These are phyloP conservation scores for Meleagris gallopavo DNA, from an alignment of 2,113 vertebrate genomes.

Conservation along the genomic window DNA sequence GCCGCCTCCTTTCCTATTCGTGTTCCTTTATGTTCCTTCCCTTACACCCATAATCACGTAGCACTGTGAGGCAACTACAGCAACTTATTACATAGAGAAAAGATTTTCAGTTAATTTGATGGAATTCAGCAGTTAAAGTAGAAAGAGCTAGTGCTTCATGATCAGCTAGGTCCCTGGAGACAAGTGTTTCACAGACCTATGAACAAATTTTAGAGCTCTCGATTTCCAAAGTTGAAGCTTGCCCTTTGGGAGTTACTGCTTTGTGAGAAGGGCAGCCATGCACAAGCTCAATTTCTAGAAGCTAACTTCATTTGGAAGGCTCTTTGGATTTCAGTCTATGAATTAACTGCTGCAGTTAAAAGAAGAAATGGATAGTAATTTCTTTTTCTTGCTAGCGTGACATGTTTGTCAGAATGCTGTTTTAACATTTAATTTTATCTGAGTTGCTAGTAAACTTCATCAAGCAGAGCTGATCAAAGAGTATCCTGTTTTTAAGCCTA, in stretches of 20 bases:
- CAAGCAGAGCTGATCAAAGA: not conserved
- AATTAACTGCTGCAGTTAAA: not conserved
- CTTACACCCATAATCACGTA: not conserved
- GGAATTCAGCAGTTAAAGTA: not conserved
- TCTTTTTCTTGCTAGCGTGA: not conserved
- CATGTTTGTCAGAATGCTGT: not conserved
- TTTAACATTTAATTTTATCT: not conserved
- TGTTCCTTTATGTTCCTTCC: not conserved
- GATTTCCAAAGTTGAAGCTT: not conserved
- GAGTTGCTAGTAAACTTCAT: not conserved
- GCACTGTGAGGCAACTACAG: constrained; percentile 5
- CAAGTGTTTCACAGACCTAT: not conserved
- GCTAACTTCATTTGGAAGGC: not conserved
- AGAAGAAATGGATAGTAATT: not conserved
- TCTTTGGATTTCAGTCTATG: not conserved
- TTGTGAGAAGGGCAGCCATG: not conserved
- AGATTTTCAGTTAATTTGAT: not conserved
- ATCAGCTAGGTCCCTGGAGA: not conserved
- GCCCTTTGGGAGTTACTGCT: not conserved
- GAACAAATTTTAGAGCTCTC: not conserved
- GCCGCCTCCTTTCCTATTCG: constrained; percentile 42
- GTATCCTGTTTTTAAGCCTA: not conserved
- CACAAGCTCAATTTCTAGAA: not conserved
- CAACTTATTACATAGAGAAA: not conserved
- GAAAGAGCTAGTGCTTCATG: not conserved